phyloP scores from a whole-genome alignment of 2,888 invertebrate species.

The Apodemia zela region DNA sequence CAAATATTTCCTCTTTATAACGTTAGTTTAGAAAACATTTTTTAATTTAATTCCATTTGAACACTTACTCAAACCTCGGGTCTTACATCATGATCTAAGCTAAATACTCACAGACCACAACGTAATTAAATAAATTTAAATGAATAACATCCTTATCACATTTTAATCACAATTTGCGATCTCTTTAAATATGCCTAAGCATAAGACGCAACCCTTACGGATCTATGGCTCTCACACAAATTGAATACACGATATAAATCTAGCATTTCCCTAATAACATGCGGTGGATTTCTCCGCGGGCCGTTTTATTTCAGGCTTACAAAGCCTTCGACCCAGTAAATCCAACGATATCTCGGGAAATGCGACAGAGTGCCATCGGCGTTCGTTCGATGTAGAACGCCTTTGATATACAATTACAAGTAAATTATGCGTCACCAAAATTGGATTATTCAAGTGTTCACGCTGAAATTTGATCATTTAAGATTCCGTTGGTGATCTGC shows the following conservation, averaged over 20 bases:
- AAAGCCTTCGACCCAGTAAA: constrained; percentile 73
- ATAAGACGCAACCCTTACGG: constrained; percentile 38
- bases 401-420: constrained; percentile 9
- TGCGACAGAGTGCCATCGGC: constrained; percentile 10
- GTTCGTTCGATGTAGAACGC: constrained; percentile 5
- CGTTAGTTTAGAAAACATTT: too few relatives aligned
- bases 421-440: not conserved
- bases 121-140: too few relatives aligned
- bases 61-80: too few relatives aligned
- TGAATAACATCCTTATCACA: too few relatives aligned
- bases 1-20: too few relatives aligned
- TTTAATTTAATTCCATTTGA: too few relatives aligned
- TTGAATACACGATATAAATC: constrained; percentile 76
- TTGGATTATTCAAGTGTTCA: too few relatives aligned
- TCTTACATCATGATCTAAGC: too few relatives aligned
- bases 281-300: constrained; percentile 72
- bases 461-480: too few relatives aligned
- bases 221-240: constrained; percentile 70
- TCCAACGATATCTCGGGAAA: constrained; percentile 67
- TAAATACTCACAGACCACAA: too few relatives aligned
- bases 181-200: constrained; percentile 41
- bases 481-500: too few relatives aligned
- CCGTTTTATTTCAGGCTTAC: constrained; percentile 71
- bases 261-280: constrained; percentile 58
- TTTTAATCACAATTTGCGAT: constrained; percentile 46